Conservation (phyloP, 2,888 invertebrate genomes). For the Lycia hirtaria region DNA sequence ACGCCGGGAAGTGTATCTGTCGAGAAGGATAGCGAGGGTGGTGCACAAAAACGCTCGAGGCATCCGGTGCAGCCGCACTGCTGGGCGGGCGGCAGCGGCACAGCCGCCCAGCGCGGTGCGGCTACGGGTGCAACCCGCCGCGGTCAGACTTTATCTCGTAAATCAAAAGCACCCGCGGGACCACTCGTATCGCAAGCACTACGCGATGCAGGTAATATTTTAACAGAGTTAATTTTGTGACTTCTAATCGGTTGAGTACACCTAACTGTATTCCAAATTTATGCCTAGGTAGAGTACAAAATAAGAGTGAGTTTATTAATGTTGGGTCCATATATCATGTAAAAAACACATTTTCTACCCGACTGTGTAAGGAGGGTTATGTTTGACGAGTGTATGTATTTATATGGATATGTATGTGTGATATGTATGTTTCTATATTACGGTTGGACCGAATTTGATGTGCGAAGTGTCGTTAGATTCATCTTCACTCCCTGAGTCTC, state of each 20-base stretch:
- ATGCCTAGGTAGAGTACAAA: no score
- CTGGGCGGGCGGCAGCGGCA: conserved; percentile 45
- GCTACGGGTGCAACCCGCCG: conserved; percentile 60
- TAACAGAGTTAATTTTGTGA: conserved; percentile 36
- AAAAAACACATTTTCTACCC: no score
- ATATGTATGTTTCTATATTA: no score
- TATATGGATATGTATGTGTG: no score
- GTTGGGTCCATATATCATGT: no score
- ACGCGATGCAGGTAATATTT: conserved; percentile 40
- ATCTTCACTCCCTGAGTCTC: no score
- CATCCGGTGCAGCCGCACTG: conserved; percentile 52
- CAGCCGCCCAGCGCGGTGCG: conserved; percentile 33
- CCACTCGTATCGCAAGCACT: conserved; percentile 50
- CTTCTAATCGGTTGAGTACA: conserved; percentile 15
- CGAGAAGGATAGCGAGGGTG: conserved; percentile 51
- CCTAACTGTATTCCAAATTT: background rate
- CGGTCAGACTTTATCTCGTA: conserved; percentile 74
- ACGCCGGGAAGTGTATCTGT: conserved; percentile 53
- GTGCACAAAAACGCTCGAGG: conserved; percentile 73
- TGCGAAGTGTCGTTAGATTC: no score
- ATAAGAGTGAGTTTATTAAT: no score
- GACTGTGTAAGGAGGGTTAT: no score
- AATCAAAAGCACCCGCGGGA: conserved; percentile 80
- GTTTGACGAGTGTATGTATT: no score
- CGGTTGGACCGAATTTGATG: no score